phyloP scores from a whole-genome alignment of 2,797 vertebrate species.

The Brachyrhaphis roseni region DNA sequence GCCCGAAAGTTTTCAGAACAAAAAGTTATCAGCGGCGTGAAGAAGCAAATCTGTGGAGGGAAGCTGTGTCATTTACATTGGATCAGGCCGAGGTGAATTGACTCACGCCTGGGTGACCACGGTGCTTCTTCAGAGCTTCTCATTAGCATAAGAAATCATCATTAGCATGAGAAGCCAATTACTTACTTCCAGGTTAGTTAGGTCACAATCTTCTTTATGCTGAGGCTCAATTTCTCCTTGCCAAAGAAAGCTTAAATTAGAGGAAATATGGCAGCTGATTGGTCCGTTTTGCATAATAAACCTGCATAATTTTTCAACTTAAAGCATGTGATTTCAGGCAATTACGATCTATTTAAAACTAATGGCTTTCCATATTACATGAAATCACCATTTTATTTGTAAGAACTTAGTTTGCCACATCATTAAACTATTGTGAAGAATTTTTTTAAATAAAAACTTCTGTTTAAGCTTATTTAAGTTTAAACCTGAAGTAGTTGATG shows the following conservation, averaged over 20 bases:
- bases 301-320: conserved; percentile 47
- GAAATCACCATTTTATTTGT: conserved; percentile 45
- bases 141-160: conserved; percentile 67
- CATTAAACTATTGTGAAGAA: background rate
- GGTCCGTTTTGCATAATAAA: conserved; percentile 71
- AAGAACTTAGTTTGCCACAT: conserved; percentile 11
- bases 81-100: conserved; percentile 56
- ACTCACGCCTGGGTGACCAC: conserved; percentile 54
- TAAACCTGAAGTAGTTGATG: background rate
- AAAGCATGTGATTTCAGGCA: conserved; percentile 45
- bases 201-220: conserved; percentile 51
- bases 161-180: conserved; percentile 71
- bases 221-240: conserved; percentile 28
- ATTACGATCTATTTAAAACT: conserved; percentile 73
- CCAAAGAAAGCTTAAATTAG: conserved; percentile 36
- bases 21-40: conserved; percentile 64
- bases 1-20: conserved; percentile 57
- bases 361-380: conserved; percentile 45
- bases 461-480: background rate
- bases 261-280: conserved; percentile 38
- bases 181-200: conserved; percentile 66
- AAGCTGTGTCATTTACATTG: conserved; percentile 56
- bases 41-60: conserved; percentile 50
- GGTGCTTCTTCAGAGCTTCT: conserved; percentile 51
- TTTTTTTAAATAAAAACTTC: background rate